These are phyloP conservation scores for Leptothorax acervorum DNA, from an alignment of 2,888 invertebrate species.

Conservation along the genomic window DNA sequence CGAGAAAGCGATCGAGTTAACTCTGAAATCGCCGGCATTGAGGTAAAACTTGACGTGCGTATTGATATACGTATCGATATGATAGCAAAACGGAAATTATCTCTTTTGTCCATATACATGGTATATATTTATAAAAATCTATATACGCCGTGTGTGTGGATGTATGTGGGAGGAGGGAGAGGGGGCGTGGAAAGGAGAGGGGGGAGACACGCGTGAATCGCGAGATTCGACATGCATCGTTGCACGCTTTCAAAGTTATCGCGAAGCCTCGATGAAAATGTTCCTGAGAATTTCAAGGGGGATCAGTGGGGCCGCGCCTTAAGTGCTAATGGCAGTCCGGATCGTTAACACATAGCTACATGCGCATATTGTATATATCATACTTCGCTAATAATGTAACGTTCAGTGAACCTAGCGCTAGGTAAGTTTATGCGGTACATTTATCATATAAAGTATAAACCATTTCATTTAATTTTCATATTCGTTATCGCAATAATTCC, in stretches of 20 bases:
- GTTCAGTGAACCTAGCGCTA: conserved; percentile 67
- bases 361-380: conserved; percentile 63
- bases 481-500: conserved; percentile 75
- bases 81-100: conserved; percentile 32
- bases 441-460: conserved; percentile 80
- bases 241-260: conserved; percentile 52
- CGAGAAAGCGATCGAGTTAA: conserved; percentile 56
- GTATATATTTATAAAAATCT: conserved; percentile 12
- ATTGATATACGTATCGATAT: conserved; percentile 39
- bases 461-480: conserved; percentile 78
- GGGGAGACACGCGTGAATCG: conserved; percentile 19
- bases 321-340: conserved; percentile 75
- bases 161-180: not conserved
- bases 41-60: conserved; percentile 41
- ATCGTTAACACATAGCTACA: conserved; percentile 68
- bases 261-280: conserved; percentile 46
- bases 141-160: not conserved
- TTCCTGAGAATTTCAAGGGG: conserved; percentile 72
- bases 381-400: conserved; percentile 65
- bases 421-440: conserved; percentile 71
- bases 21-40: conserved; percentile 53
- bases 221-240: conserved; percentile 28
- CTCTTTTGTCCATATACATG: not conserved
- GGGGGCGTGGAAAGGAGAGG: not conserved
- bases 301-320: conserved; percentile 69